A percentile compares a stretch with the other conserved stretches of the same genome.
Evolutionary conservation across 2,888 invertebrate genomes (phyloP).

Genomic region (Morpho helenor): DNA sequence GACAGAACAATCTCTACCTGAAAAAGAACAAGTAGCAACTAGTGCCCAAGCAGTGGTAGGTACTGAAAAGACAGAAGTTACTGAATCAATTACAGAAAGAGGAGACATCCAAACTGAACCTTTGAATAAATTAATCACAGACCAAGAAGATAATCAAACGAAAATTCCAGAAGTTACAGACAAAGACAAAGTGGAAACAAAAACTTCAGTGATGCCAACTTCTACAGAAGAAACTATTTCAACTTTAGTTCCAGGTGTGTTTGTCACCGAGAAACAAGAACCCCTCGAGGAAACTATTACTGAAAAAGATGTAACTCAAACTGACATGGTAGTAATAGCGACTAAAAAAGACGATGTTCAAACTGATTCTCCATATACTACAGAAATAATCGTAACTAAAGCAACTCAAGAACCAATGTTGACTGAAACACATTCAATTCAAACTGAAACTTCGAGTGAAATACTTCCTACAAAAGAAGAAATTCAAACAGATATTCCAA

Average conservation of each 20-base stretch:
- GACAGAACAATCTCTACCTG: background rate
- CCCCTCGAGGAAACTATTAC: background rate
- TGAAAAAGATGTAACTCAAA: background rate
- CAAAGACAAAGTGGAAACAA: background rate
- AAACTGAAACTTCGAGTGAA: background rate
- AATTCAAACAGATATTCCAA: background rate
- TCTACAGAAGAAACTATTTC: constrained; percentile 1
- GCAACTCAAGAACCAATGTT: background rate
- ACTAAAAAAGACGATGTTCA: background rate
- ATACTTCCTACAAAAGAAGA: background rate
- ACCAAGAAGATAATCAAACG: background rate
- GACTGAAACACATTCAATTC: background rate
- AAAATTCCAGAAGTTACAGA: constrained; percentile 13
- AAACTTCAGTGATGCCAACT: background rate
- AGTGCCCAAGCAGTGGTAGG: constrained; percentile 10
- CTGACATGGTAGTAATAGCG: too few species aligned
- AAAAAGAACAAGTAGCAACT: constrained; percentile 2
- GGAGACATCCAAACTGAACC: background rate
- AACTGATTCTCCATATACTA: background rate
- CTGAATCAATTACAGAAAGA: constrained; percentile 20
- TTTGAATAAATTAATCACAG: background rate
- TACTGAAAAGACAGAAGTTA: constrained; percentile 11
- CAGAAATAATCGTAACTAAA: background rate
- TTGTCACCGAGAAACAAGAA: background rate
- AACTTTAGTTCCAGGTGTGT: background rate